phyloP scores from a whole-genome alignment of 2,113 vertebrate genomes.

The Mustela nigripes region DNA sequence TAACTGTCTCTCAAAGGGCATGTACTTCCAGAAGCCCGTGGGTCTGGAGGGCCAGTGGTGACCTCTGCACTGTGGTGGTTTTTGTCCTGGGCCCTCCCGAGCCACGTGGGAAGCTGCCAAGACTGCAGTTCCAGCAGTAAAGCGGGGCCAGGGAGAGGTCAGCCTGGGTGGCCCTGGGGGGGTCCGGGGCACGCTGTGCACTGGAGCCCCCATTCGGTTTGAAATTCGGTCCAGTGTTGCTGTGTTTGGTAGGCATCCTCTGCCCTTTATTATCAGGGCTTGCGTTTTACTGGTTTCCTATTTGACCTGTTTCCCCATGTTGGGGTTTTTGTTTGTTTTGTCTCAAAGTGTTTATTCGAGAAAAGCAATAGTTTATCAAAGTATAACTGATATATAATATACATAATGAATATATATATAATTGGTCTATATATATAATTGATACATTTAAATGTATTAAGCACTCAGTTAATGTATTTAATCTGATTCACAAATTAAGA shows the following conservation, averaged over 20 bases:
- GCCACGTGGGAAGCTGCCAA: not conserved
- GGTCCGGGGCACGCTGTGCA: not conserved
- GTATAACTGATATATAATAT: not conserved
- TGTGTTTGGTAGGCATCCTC: not conserved
- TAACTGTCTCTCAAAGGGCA: not conserved
- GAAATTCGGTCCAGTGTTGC: not conserved
- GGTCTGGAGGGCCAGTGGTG: not conserved
- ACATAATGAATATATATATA: no score
- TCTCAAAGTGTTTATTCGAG: not conserved
- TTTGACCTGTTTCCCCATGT: not conserved
- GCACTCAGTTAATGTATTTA: not conserved
- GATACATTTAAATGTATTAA: not conserved
- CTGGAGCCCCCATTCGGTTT: not conserved
- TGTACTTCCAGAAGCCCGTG: not conserved
- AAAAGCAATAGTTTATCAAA: not conserved
- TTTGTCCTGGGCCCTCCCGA: not conserved
- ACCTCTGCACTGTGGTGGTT: not conserved
- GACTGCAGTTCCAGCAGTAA: not conserved
- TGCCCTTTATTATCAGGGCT: not conserved
- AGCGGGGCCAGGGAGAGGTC: accelerated
- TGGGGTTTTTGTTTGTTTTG: not conserved
- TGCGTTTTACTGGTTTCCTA: not conserved
- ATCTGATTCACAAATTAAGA: not conserved
- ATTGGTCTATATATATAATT: not conserved
- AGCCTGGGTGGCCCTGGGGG: not conserved